phyloP scores from a whole-genome alignment of 2,113 vertebrate genomes.

The Helogale parvula region DNA sequence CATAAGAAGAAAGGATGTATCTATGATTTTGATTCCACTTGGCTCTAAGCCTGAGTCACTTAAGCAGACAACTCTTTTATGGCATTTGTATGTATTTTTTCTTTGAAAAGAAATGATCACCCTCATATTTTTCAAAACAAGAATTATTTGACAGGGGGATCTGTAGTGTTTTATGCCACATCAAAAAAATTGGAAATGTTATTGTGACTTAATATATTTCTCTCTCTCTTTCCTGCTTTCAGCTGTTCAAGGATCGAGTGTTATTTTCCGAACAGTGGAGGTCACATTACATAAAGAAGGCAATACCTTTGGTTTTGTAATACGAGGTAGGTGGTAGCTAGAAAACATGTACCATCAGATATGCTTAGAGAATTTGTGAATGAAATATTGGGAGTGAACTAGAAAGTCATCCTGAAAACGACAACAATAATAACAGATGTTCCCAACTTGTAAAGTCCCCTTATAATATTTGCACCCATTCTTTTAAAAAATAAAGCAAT shows the following conservation, averaged over 20 bases:
- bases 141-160: background rate
- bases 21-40: background rate
- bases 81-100: background rate
- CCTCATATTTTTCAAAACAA: background rate
- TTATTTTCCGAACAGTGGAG: conserved; percentile 97
- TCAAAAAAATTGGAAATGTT: background rate
- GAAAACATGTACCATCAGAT: background rate
- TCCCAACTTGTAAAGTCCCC: background rate
- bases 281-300: conserved; percentile 99
- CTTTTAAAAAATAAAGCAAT: background rate
- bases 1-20: background rate
- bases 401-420: background rate
- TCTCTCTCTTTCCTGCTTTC: conserved; percentile 14
- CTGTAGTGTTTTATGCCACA: background rate
- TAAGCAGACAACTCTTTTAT: background rate
- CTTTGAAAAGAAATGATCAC: background rate
- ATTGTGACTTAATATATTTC: background rate
- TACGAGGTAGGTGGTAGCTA: conserved; percentile 91
- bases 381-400: background rate
- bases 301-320: conserved; percentile 98
- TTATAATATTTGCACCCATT: background rate
- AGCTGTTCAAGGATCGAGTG: conserved; percentile 95
- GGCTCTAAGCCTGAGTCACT: background rate
- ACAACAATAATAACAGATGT: background rate
- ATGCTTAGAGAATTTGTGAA: conserved; percentile 4